Evolutionary conservation across 1,140 invertebrate species (phyloP).

Genomic region (Philaenus spumarius): DNA sequence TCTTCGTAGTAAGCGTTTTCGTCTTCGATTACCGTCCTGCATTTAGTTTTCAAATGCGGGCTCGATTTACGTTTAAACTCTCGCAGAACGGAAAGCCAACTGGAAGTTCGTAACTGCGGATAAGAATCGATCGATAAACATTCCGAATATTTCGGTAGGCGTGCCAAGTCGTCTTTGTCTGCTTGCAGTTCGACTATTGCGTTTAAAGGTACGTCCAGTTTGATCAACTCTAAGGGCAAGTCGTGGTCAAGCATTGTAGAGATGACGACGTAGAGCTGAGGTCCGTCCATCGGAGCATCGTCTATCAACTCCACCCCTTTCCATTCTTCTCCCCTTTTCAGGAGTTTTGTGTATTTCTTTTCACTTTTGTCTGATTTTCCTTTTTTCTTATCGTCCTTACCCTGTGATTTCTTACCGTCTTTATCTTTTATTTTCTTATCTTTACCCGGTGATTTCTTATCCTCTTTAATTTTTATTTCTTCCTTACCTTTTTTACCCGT

Average conservation of each 20-base stretch:
- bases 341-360: constrained; percentile 42
- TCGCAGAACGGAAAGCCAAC: background rate
- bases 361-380: constrained; percentile 33
- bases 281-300: constrained; percentile 45
- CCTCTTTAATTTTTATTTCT: too few species aligned
- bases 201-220: constrained; percentile 29
- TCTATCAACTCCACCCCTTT: constrained; percentile 44
- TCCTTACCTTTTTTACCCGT: too few species aligned
- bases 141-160: too few species aligned
- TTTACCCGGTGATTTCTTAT: too few species aligned
- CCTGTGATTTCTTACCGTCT: too few species aligned
- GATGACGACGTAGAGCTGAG: constrained; percentile 46
- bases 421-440: too few species aligned
- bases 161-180: too few species aligned
- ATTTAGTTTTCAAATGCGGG: background rate
- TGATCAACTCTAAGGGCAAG: constrained; percentile 40
- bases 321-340: constrained; percentile 48
- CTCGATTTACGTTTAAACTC: background rate
- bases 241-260: constrained; percentile 45
- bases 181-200: background rate
- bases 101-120: background rate
- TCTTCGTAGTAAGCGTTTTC: background rate
- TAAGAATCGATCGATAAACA: background rate
- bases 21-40: background rate
- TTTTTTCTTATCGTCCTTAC: background rate